A percentile compares a stretch with the other conserved stretches of the same genome.
These are phyloP conservation scores for Drosophila bipectinata DNA, from an alignment of 1,140 invertebrate genomes.

Conservation along the genomic window DNA sequence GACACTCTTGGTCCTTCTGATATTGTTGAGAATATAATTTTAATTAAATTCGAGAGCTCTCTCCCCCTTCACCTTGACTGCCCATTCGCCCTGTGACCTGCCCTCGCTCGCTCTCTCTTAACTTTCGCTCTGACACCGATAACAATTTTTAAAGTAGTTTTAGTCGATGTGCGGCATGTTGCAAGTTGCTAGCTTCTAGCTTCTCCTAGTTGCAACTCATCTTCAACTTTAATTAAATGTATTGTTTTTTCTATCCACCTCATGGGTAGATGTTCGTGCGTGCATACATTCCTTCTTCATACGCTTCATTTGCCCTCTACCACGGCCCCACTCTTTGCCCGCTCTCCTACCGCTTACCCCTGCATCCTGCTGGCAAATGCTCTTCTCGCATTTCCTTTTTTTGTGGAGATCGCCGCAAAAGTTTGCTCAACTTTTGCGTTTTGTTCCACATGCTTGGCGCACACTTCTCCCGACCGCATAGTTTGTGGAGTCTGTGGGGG, in stretches of 20 bases:
- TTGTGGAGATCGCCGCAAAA: slow-evolving; percentile 72
- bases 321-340: slow-evolving; percentile 28
- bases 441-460: slow-evolving; percentile 75
- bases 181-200: slow-evolving; percentile 35
- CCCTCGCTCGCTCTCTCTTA: slow-evolving; percentile 1
- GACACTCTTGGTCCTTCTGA: slow-evolving; percentile 9
- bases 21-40: slow-evolving; percentile 76
- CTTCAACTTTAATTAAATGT: slow-evolving; percentile 81
- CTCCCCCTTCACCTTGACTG: slow-evolving; percentile 30
- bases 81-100: not conserved
- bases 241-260: slow-evolving; percentile 66
- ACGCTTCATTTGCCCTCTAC: slow-evolving; percentile 72
- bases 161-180: slow-evolving; percentile 36
- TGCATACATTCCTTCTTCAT: slow-evolving; percentile 48
- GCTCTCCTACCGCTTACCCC: not conserved
- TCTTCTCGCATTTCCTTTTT: slow-evolving; percentile 19
- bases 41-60: slow-evolving; percentile 72
- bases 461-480: slow-evolving; percentile 58
- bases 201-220: slow-evolving; percentile 58
- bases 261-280: slow-evolving; percentile 6
- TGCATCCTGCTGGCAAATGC: not conserved
- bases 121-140: slow-evolving; percentile 23
- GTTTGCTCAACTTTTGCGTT: slow-evolving; percentile 76
- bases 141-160: slow-evolving; percentile 76
- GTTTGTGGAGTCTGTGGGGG: slow-evolving; percentile 16